Base-by-base conservation (phyloP, 2,888 invertebrate species). In the Zygaena filipendulae region DNA sequence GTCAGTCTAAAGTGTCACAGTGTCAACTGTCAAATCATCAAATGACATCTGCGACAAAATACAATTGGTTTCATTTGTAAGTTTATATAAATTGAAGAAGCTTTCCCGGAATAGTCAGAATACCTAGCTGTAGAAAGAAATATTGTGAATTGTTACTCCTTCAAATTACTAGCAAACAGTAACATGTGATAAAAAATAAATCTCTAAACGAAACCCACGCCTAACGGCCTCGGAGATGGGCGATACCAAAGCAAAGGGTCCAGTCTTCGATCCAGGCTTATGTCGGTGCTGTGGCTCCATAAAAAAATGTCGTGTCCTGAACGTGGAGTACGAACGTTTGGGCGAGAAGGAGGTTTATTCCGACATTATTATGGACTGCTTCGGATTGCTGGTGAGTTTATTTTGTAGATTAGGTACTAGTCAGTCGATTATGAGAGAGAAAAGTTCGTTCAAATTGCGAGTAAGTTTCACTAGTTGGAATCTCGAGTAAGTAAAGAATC, bases 351-450 rank as follows among this genome's bases (percentile, higher is more conserved):
- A 77, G 37, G 38, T 71, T 0, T 79, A 79, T 42, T 62, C 71
- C 0, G 72, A 74, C 25, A 75, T 79, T 62, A 49, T 79, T 13
- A 55, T 74, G 59, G 77, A 77, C 32, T 74, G 74, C 35, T 79
- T 66, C 33, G 70, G 77, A 1, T 44, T 79, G 8, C 27, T 75
- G 46, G 77, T 75, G 45, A 53, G 63, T 49, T 28, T 16, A 6
- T 16, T 6, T 16, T 16, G 4, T 16, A 16, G 5, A 4, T 7
- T 16, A 4, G 4, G 4, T 4, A 4, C 16, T 16, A 7, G 4
- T 6, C 16, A 7, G 5, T 16, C 5, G 4, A 16, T 7, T 6
- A 16, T 16, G 16, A 16, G 16, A 16, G 16, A 6, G 5, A 7
- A 7, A 16, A 7, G 16, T 16, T 4, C 16, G 16, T 16, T 16